Evolutionary conservation across 1,140 invertebrate genomes (phyloP).

Genomic region (Trinorchestia longiramus): DNA sequence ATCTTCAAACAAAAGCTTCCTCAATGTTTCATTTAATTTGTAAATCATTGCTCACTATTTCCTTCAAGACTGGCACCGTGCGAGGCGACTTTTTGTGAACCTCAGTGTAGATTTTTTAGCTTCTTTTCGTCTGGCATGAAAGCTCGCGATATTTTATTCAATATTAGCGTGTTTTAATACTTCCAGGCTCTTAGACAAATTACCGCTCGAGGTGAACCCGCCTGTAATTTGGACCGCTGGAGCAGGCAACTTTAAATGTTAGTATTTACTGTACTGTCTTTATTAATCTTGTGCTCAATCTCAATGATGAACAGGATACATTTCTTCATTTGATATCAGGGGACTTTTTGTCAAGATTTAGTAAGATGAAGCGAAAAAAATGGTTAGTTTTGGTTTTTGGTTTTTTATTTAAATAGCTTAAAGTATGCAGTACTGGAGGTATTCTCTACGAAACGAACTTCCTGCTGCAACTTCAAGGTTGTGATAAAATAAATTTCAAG

Average conservation of each 20-base stretch:
- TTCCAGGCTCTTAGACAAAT: background rate
- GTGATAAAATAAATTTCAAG: background rate
- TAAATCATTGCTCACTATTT: background rate
- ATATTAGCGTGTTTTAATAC: background rate
- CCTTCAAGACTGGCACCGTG: background rate
- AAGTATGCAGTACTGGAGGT: background rate
- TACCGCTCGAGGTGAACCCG: background rate
- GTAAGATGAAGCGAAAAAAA: background rate
- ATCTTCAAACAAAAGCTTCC: background rate
- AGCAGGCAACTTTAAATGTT: background rate
- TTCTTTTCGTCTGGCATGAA: background rate
- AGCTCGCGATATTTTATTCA: conserved; percentile 1
- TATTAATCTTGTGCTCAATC: background rate
- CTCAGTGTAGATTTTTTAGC: background rate
- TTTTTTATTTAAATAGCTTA: background rate
- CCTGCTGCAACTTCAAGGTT: background rate
- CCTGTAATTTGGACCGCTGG: background rate
- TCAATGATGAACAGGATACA: background rate
- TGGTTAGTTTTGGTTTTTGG: background rate
- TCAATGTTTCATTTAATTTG: background rate
- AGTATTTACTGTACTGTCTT: background rate
- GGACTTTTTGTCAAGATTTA: background rate
- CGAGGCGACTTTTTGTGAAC: background rate
- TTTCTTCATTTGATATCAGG: background rate
- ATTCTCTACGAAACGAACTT: background rate